phyloP scores from a whole-genome alignment of 2,113 vertebrate genomes.

The Podarcis muralis region DNA sequence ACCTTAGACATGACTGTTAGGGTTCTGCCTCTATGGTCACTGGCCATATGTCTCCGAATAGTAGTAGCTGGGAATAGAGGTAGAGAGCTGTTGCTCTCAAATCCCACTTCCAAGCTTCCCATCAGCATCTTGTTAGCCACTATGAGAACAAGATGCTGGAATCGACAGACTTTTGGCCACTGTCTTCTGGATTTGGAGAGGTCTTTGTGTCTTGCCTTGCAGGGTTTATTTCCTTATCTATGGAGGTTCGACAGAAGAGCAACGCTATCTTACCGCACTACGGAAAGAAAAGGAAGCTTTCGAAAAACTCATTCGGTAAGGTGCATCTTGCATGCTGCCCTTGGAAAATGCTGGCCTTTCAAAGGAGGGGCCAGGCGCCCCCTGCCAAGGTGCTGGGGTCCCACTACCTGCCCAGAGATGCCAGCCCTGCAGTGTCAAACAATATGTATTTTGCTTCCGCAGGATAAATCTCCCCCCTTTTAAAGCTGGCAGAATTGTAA shows the following conservation, averaged over 20 bases:
- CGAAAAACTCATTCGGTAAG: slow-evolving; percentile 94
- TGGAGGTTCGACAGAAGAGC: slow-evolving; percentile 94
- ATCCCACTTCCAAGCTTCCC: not conserved
- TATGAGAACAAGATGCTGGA: not conserved
- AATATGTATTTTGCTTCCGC: not conserved
- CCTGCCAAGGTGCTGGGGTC: not conserved
- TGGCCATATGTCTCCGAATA: too few relatives aligned
- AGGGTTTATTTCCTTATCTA: slow-evolving; percentile 99
- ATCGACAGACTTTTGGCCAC: not conserved
- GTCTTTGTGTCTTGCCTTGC: slow-evolving; percentile 34
- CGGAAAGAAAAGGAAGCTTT: slow-evolving; percentile 96
- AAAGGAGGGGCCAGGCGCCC: too few relatives aligned
- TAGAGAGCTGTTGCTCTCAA: not conserved
- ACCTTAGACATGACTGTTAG: too few relatives aligned
- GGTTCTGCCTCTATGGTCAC: too few relatives aligned
- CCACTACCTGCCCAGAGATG: not conserved
- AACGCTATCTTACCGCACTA: slow-evolving; percentile 92
- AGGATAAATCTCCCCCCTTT: not conserved
- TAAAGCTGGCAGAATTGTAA: not conserved
- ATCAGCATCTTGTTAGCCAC: not conserved
- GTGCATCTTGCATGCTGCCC: not conserved
- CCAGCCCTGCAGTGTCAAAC: not conserved
- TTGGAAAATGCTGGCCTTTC: not conserved
- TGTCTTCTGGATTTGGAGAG: not conserved
- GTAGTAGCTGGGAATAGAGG: not conserved